Conservation (phyloP, 1,140 invertebrate genomes). For the Drosophila miranda region DNA sequence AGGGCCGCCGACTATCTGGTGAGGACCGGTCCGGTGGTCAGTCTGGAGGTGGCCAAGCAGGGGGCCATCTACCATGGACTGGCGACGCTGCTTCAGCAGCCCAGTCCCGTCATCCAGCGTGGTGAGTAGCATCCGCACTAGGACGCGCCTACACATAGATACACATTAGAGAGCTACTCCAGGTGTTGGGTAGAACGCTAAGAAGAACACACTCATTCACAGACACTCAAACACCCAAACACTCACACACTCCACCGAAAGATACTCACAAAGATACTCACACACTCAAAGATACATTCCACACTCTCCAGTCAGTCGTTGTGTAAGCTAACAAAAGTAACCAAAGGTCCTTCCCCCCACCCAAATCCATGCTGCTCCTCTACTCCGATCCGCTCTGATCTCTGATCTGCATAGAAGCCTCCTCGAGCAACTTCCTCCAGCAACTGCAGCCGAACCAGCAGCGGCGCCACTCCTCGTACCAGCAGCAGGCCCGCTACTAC, state of each 20-base stretch:
- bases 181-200: slow-evolving; percentile 67
- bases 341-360: slow-evolving; percentile 16
- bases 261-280: slow-evolving; percentile 23
- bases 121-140: slow-evolving; percentile 84
- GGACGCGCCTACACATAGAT: slow-evolving; percentile 23
- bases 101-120: slow-evolving; percentile 92
- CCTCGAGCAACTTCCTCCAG: slow-evolving; percentile 44
- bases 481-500: slow-evolving; percentile 62
- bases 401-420: slow-evolving; percentile 40
- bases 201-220: slow-evolving; percentile 27
- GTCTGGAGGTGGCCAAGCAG: slow-evolving; percentile 97
- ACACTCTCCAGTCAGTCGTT: slow-evolving; percentile 21
- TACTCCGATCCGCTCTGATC: slow-evolving; percentile 16
- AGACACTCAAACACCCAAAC: slow-evolving; percentile 21
- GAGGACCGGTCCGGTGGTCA: slow-evolving; percentile 95
- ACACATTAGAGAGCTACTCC: slow-evolving; percentile 48
- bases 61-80: slow-evolving; percentile 98
- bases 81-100: slow-evolving; percentile 95
- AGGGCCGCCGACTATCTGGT: slow-evolving; percentile 98
- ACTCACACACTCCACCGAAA: slow-evolving; percentile 13
- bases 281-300: slow-evolving; percentile 13
- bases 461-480: slow-evolving; percentile 70
- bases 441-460: slow-evolving; percentile 57
- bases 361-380: slow-evolving; percentile 29
- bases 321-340: slow-evolving; percentile 72